Conservation (phyloP, 2,113 vertebrate genomes). For the Oostethus manadensis region DNA sequence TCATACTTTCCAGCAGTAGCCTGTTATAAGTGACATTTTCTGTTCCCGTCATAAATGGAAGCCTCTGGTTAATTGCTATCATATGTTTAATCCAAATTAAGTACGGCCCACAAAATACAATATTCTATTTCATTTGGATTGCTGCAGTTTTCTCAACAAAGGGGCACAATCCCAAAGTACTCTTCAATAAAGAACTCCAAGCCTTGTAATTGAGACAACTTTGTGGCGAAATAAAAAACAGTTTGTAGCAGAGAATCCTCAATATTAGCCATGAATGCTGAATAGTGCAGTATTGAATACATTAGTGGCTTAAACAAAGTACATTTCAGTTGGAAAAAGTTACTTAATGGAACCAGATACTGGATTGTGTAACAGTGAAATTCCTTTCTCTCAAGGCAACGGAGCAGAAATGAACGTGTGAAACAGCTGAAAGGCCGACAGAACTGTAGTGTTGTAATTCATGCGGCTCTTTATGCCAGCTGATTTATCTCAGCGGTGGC, state of each 20-base stretch:
- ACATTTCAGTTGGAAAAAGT: slow-evolving; percentile 55
- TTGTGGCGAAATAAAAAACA: slow-evolving; percentile 12
- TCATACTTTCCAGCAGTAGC: slow-evolving; percentile 69
- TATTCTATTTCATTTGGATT: slow-evolving; percentile 67
- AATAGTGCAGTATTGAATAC: slow-evolving; percentile 49
- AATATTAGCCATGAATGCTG: slow-evolving; percentile 47
- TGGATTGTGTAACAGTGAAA: slow-evolving; percentile 52
- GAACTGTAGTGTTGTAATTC: slow-evolving; percentile 60
- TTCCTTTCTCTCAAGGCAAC: slow-evolving; percentile 47
- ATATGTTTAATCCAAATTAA: slow-evolving; percentile 73
- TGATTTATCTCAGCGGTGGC: slow-evolving; percentile 59
- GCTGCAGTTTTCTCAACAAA: slow-evolving; percentile 56
- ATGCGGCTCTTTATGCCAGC: slow-evolving; percentile 43
- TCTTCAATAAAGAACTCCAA: slow-evolving; percentile 59
- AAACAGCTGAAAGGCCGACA: slow-evolving; percentile 58
- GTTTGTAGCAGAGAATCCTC: slow-evolving; percentile 60
- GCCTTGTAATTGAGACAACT: slow-evolving; percentile 45
- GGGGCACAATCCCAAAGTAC: slow-evolving; percentile 42
- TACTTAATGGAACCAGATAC: slow-evolving; percentile 65
- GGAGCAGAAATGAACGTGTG: slow-evolving; percentile 51
- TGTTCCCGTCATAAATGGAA: slow-evolving; percentile 57
- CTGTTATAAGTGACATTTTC: slow-evolving; percentile 65
- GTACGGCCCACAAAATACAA: slow-evolving; percentile 61
- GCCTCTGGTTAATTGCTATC: slow-evolving; percentile 68
- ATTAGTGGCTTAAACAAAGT: slow-evolving; percentile 60